Conservation (phyloP, 1,140 invertebrate genomes). For the Listronotus bonariensis region DNA sequence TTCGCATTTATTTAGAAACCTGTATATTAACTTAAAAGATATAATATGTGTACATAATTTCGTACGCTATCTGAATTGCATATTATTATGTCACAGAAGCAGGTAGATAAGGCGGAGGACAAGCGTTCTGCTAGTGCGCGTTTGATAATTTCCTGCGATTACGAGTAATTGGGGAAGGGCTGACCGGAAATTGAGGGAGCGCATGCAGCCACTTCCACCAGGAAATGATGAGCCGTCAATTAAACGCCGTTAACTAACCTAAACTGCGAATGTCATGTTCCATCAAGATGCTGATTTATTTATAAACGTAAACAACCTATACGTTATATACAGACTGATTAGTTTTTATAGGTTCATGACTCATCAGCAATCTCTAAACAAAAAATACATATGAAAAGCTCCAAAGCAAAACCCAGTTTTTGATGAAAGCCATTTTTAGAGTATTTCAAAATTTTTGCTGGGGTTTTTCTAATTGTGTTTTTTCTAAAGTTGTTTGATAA, state of each 20-base stretch:
- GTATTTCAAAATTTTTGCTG: too few relatives aligned
- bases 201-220: slow-evolving; percentile 50
- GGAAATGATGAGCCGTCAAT: slow-evolving; percentile 52
- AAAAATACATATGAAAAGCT: too few relatives aligned
- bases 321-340: neutral
- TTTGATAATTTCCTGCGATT: slow-evolving; percentile 53
- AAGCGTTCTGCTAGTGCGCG: slow-evolving; percentile 48
- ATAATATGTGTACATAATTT: neutral
- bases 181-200: slow-evolving; percentile 52
- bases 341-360: too few relatives aligned
- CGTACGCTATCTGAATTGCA: neutral
- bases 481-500: too few relatives aligned
- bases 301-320: slow-evolving; percentile 14
- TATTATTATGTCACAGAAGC: slow-evolving; percentile 31
- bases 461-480: too few relatives aligned
- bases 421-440: too few relatives aligned
- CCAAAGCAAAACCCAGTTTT: too few relatives aligned
- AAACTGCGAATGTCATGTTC: slow-evolving; percentile 29
- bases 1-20: too few relatives aligned
- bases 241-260: slow-evolving; percentile 42
- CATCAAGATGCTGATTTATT: slow-evolving; percentile 3
- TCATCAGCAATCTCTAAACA: too few relatives aligned
- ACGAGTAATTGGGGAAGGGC: slow-evolving; percentile 50
- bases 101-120: slow-evolving; percentile 47
- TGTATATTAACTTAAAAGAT: too few relatives aligned